Conservation (phyloP, 30 jellyfish, hydroid and myxozoan species). For the Aurelia coerulea region DNA sequence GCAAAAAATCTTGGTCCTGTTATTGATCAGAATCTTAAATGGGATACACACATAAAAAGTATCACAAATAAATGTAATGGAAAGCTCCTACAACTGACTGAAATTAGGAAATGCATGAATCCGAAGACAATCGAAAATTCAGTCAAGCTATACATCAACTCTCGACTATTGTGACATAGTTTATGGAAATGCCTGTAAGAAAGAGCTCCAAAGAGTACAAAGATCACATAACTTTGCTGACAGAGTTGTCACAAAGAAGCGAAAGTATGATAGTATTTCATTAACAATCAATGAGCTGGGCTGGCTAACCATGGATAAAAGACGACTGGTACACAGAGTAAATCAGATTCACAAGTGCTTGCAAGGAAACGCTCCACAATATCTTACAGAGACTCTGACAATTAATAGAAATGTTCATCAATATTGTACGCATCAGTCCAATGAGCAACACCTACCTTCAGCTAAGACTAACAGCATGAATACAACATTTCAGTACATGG, state of each 20-base stretch:
- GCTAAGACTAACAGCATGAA: no score
- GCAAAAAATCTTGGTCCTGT: slow-evolving; percentile 52
- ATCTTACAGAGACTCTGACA: no score
- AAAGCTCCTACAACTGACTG: slow-evolving; percentile 54
- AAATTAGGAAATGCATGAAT: slow-evolving; percentile 65
- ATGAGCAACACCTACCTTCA: no score
- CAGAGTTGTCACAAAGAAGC: slow-evolving; percentile 64
- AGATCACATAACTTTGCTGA: slow-evolving; percentile 63
- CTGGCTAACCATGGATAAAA: no score
- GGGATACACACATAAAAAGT: slow-evolving; percentile 62
- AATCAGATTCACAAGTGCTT: no score
- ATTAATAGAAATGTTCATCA: no score
- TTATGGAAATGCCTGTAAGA: slow-evolving; percentile 66
- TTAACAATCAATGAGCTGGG: no score
- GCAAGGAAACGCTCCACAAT: no score
- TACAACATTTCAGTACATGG: no score
- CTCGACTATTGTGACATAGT: slow-evolving; percentile 60
- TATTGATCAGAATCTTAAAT: slow-evolving; percentile 62
- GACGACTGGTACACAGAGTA: no score
- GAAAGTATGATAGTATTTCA: slow-evolving; percentile 54
- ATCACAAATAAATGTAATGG: slow-evolving; percentile 56
- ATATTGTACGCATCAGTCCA: no score
- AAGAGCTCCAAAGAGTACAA: slow-evolving; percentile 59
- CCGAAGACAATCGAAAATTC: slow-evolving; percentile 43
- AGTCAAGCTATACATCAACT: slow-evolving; percentile 63